Evolutionary conservation across 2,113 vertebrate species (phyloP).

Genomic region (Proterorhinus semilunaris): DNA sequence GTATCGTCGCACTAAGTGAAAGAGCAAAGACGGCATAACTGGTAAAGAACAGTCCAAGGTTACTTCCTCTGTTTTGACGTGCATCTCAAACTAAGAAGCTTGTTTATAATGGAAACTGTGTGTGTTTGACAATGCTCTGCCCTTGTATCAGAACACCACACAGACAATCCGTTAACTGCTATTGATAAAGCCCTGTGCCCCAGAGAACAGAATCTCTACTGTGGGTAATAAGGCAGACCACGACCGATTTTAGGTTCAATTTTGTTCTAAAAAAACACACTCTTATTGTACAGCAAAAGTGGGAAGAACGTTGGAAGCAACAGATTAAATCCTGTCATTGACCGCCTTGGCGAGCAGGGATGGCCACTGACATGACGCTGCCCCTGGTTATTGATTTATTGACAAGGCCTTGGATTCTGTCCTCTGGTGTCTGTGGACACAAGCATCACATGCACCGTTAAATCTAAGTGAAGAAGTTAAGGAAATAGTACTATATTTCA

Average conservation of each 20-base stretch:
- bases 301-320: conserved; percentile 1
- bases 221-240: not conserved
- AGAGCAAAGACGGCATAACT: not conserved
- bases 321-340: conserved; percentile 1
- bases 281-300: not conserved
- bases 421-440: not conserved
- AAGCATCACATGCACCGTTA: not conserved
- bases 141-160: not conserved
- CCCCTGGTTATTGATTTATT: conserved; percentile 1
- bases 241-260: not conserved
- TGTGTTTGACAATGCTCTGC: not conserved
- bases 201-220: not conserved
- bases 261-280: not conserved
- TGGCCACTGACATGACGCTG: not conserved
- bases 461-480: not conserved
- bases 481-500: not conserved
- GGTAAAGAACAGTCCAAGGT: not conserved
- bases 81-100: conserved; percentile 1
- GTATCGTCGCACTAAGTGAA: not conserved
- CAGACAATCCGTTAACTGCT: not conserved
- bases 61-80: not conserved
- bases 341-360: not conserved
- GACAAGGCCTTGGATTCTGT: not conserved
- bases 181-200: not conserved
- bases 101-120: not conserved